Evolutionary conservation across 1,140 invertebrate species (phyloP), one percentile per base, ranked within the genome.

Genomic region (Epicauta chinensis): DNA sequence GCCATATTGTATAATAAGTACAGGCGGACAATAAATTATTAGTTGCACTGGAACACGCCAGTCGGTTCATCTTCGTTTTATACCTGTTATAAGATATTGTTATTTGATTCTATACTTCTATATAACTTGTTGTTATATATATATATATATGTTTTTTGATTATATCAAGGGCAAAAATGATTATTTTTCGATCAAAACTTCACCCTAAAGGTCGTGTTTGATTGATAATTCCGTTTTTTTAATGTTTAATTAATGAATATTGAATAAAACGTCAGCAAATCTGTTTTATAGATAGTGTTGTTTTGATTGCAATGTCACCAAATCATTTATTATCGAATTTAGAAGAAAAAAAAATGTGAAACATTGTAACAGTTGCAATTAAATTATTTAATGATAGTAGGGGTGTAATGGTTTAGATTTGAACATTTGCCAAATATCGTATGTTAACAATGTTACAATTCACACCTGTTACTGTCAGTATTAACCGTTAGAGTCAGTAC

Each of bases 1-100:
- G 58, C 59, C 55, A 60, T 60, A 61, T 61, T 61, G 59, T 61
- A 63, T 61, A 61, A 61, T 59, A 61, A 61, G 59, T 56, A 58
- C 45, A 55, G 54, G 51, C 53, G 50, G 46, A 61, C 48, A 60
- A 62, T 62, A 55, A 62, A 62, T 62, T 62, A 58, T 58, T 58
- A 41, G 50, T 51, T 38, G 41, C 43, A 43, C 39, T 55, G 38
- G 39, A 51, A 54, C 51, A 47, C 17, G 51, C 45, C 46, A 58
- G 48, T 43, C 39, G 48, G 48, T 47, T 46, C 53, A 51, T 46
- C 51, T 51, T 56, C 50, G 45, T 31, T 47, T 59, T 59, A 51
- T 59, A 59, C 53, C 56, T 59, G 56, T 46, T 52, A 52, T 55
- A 54, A 51, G 56, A 39, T 46, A 55, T 55, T 48, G 56, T 59